phyloP scores from a whole-genome alignment of 2,888 invertebrate genomes.

The Arge pagana region DNA sequence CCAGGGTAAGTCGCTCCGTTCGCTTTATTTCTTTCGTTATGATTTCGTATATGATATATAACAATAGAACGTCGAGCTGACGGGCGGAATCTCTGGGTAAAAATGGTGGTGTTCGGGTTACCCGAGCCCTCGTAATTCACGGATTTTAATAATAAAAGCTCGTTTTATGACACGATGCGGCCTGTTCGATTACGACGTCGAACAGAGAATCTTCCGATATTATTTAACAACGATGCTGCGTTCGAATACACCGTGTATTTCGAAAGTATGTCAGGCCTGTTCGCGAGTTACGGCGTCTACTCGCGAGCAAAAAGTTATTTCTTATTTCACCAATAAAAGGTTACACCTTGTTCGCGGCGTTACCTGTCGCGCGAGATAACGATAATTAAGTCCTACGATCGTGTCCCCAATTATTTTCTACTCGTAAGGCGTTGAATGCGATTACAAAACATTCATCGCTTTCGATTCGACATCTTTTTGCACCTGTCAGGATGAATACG shows the following conservation, averaged over 20 bases:
- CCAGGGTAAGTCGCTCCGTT: conserved; percentile 44
- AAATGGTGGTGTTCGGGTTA: conserved; percentile 20
- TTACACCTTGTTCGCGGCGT: no score
- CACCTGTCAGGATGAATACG: conserved; percentile 10
- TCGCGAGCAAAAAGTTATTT: conserved; percentile 7
- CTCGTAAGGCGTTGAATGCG: no score
- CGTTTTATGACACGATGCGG: background rate
- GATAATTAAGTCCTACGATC: no score
- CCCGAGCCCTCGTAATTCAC: conserved; percentile 7
- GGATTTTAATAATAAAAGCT: conserved; percentile 5
- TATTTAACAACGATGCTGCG: background rate
- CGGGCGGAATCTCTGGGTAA: conserved; percentile 17
- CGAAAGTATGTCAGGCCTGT: conserved; percentile 14
- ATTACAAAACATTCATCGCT: background rate
- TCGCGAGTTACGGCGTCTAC: conserved; percentile 12
- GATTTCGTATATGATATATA: background rate
- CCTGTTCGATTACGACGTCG: background rate
- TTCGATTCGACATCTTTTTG: conserved; percentile 2
- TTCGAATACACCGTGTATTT: background rate
- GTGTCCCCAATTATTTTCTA: no score
- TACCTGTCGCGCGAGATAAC: no score
- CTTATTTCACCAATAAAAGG: no score
- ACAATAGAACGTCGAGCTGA: background rate
- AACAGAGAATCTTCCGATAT: background rate
- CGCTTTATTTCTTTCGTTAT: conserved; percentile 10